These are phyloP conservation scores for Sebastiscus tertius DNA, from an alignment of 2,797 vertebrate species.

Conservation along the genomic window DNA sequence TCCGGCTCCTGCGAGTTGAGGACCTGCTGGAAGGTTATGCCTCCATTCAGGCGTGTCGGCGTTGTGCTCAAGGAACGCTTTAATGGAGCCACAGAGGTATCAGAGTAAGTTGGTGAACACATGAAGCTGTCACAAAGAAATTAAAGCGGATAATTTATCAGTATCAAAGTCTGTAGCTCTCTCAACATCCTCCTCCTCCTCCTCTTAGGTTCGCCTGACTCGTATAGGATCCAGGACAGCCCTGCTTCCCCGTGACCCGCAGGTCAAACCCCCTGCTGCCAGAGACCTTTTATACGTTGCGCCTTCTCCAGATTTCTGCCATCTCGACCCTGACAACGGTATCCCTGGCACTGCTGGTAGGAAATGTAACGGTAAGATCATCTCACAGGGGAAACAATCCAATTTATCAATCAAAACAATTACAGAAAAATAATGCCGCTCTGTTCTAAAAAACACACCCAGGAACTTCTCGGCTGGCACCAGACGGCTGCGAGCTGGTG, in stretches of 20 bases:
- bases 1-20: constrained; percentile 84
- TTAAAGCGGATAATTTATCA: not conserved
- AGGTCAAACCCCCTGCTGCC: constrained; percentile 83
- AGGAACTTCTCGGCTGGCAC: constrained; percentile 81
- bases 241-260: constrained; percentile 83
- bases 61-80: constrained; percentile 84
- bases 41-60: constrained; percentile 81
- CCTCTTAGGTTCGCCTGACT: constrained; percentile 80
- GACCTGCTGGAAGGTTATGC: constrained; percentile 88
- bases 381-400: not conserved
- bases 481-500: constrained; percentile 82
- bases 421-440: not conserved
- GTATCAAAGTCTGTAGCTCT: not conserved
- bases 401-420: not conserved
- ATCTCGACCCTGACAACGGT: constrained; percentile 71
- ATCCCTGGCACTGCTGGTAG: constrained; percentile 81
- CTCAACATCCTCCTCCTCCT: not conserved
- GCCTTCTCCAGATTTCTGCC: constrained; percentile 85
- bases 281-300: constrained; percentile 83
- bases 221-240: constrained; percentile 77
- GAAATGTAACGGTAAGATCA: constrained; percentile 80
- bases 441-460: not conserved
- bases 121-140: not conserved
- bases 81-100: constrained; percentile 84
- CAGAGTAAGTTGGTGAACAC: not conserved